Percentiles rank a stretch among this genome's conserved stretches.
Evolutionary conservation across 2,797 vertebrate genomes (phyloP).

Genomic region (Enteromius argenteus): DNA sequence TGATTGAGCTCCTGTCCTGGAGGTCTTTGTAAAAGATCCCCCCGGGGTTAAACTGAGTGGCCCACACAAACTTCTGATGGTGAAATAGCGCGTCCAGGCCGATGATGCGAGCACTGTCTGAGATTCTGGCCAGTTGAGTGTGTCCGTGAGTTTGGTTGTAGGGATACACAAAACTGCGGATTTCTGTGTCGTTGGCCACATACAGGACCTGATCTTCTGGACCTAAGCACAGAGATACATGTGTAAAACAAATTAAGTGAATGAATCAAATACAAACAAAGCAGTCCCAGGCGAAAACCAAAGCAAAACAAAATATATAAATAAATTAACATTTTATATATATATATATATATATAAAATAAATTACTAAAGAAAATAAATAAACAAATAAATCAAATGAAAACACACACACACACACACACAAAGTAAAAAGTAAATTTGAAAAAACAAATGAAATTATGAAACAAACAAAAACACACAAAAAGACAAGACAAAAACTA

Average conservation of each 20-base stretch:
- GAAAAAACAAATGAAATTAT: not conserved
- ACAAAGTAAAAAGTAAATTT: not conserved
- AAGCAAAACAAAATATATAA: too few species aligned
- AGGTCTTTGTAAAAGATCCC: conserved; percentile 87
- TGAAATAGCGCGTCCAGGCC: conserved; percentile 88
- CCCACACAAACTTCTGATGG: conserved; percentile 89
- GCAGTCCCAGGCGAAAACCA: not conserved
- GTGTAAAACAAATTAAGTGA: conserved; percentile 20
- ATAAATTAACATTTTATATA: too few species aligned
- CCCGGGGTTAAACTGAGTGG: conserved; percentile 89
- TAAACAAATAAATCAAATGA: not conserved
- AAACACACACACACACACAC: not conserved
- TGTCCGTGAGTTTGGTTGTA: conserved; percentile 87
- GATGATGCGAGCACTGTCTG: conserved; percentile 88
- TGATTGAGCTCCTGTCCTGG: conserved; percentile 77
- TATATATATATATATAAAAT: too few species aligned
- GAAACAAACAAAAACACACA: not conserved
- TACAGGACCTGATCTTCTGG: conserved; percentile 92
- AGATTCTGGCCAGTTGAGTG: conserved; percentile 85
- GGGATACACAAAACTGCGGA: conserved; percentile 90
- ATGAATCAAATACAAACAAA: conserved; percentile 4
- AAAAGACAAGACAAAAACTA: not conserved
- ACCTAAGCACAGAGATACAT: conserved; percentile 75
- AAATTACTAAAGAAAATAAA: too few species aligned
- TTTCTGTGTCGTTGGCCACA: conserved; percentile 90